Conservation (phyloP, 2,113 vertebrate species). For the Ammodytes marinus region DNA sequence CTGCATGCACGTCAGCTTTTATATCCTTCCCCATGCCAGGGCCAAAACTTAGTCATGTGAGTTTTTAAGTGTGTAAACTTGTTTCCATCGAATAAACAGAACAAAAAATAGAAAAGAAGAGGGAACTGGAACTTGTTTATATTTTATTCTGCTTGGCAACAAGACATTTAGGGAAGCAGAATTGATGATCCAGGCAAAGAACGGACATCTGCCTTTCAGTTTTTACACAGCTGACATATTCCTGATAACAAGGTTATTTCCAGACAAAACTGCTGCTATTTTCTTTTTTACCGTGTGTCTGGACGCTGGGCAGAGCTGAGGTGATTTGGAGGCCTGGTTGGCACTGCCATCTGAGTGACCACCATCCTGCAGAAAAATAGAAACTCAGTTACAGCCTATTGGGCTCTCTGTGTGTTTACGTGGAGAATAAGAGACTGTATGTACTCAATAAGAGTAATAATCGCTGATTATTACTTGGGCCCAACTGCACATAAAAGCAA, state of each 20-base stretch:
- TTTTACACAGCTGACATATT: slow-evolving; percentile 18
- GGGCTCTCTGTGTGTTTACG: neutral
- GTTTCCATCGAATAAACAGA: slow-evolving; percentile 21
- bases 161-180: slow-evolving; percentile 46
- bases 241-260: slow-evolving; percentile 10
- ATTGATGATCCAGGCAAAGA: slow-evolving; percentile 3
- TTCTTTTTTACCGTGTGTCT: slow-evolving; percentile 62
- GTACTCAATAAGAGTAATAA: slow-evolving; percentile 6
- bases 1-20: slow-evolving; percentile 15
- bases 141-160: slow-evolving; percentile 3
- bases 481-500: neutral
- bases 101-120: neutral
- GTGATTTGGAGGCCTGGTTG: slow-evolving; percentile 9
- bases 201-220: slow-evolving; percentile 8
- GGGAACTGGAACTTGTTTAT: slow-evolving; percentile 14
- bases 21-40: neutral
- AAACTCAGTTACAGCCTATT: neutral
- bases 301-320: slow-evolving; percentile 50
- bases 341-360: slow-evolving; percentile 45
- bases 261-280: neutral
- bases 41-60: slow-evolving; percentile 1
- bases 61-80: neutral
- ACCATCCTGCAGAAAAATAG: slow-evolving; percentile 56
- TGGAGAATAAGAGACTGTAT: neutral
- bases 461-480: neutral